These are phyloP conservation scores for Clepsis dumicolana DNA, from an alignment of 2,888 invertebrate genomes.

Conservation along the genomic window DNA sequence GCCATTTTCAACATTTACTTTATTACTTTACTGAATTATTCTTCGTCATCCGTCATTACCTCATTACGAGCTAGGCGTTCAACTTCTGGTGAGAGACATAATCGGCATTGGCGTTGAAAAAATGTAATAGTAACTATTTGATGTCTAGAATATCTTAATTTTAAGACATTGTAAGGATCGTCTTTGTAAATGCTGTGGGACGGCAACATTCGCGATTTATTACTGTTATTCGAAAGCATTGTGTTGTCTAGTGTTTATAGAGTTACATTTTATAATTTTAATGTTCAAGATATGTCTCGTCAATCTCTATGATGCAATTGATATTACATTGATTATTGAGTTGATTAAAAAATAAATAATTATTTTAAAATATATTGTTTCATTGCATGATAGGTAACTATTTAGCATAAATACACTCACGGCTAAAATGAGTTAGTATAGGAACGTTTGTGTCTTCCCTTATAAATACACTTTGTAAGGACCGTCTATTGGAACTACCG, in stretches of 20 bases:
- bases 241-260: conserved; percentile 4
- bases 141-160: conserved; percentile 1
- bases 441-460: too few relatives aligned
- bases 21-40: too few relatives aligned
- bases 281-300: not conserved
- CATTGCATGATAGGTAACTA: not conserved
- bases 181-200: not conserved
- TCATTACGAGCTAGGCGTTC: too few relatives aligned
- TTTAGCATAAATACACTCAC: not conserved
- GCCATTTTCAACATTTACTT: too few relatives aligned
- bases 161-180: not conserved
- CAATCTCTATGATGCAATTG: conserved; percentile 1
- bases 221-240: not conserved
- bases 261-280: conserved; percentile 1
- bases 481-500: too few relatives aligned
- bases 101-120: too few relatives aligned
- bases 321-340: not conserved
- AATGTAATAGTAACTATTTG: too few relatives aligned
- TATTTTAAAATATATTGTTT: conserved; percentile 21
- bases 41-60: too few relatives aligned
- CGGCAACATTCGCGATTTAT: not conserved
- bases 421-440: too few relatives aligned
- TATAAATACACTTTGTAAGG: too few relatives aligned
- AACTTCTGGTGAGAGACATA: too few relatives aligned
- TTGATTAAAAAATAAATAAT: conserved; percentile 25